phyloP scores from a whole-genome alignment of 2,797 vertebrate genomes.

The Pristis pectinata region DNA sequence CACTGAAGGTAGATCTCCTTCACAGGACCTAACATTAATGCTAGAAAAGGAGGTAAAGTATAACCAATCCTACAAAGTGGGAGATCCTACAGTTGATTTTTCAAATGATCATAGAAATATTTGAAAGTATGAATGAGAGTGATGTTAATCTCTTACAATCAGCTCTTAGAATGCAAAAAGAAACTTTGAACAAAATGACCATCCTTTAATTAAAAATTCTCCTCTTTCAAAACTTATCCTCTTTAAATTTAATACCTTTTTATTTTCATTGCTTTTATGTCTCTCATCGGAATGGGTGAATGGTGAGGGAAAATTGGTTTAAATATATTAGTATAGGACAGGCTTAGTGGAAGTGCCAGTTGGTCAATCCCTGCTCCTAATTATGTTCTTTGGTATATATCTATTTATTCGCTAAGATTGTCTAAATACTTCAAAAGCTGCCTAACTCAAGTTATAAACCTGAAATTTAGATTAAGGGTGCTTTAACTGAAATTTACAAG shows the following conservation, averaged over 20 bases:
- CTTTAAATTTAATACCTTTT: neutral
- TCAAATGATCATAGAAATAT: neutral
- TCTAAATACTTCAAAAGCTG: neutral
- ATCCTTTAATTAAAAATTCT: neutral
- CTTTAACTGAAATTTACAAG: no score
- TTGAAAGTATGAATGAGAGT: neutral
- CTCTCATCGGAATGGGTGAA: no score
- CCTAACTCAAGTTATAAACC: no score
- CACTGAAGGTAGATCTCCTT: conserved; percentile 55
- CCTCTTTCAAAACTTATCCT: neutral
- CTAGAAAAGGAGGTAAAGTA: conserved; percentile 84
- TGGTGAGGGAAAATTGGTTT: no score
- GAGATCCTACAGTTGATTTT: neutral
- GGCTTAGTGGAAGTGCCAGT: no score
- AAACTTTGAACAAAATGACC: neutral
- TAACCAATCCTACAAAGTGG: neutral
- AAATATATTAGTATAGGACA: no score
- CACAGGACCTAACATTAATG: conserved; percentile 65
- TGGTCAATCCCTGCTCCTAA: no score
- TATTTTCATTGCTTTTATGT: neutral
- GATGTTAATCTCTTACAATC: neutral
- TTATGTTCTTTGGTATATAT: no score
- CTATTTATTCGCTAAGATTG: neutral
- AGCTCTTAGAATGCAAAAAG: neutral
- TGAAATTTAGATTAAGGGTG: no score